phyloP scores from a whole-genome alignment of 2,888 invertebrate genomes.

The Crossocerus cetratus region DNA sequence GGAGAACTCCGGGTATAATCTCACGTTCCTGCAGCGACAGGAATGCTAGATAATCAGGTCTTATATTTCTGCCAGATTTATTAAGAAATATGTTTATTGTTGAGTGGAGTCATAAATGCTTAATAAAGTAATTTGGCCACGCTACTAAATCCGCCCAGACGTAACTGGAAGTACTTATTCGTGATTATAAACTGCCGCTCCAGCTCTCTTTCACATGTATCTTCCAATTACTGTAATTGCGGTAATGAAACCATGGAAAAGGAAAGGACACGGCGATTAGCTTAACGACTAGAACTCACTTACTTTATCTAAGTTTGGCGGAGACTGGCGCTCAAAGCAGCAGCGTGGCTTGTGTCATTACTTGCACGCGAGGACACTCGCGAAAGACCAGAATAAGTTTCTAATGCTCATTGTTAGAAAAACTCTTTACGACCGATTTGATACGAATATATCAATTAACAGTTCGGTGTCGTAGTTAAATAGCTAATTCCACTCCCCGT shows the following conservation, averaged over 20 bases:
- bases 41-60: too few relatives aligned
- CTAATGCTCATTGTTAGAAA: conserved; percentile 16
- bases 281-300: conserved; percentile 9
- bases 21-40: too few relatives aligned
- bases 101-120: too few relatives aligned
- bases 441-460: conserved; percentile 7
- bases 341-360: conserved; percentile 19
- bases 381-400: conserved; percentile 7
- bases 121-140: too few relatives aligned
- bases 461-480: conserved; percentile 13
- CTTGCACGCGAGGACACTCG: conserved; percentile 18
- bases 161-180: too few relatives aligned
- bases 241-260: conserved; percentile 5
- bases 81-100: too few relatives aligned
- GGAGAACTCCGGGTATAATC: too few relatives aligned
- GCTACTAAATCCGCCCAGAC: too few relatives aligned
- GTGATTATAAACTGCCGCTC: too few relatives aligned
- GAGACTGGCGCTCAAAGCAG: neutral
- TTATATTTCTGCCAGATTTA: too few relatives aligned
- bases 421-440: conserved; percentile 5
- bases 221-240: neutral
- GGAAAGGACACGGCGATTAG: conserved; percentile 2
- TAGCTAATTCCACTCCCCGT: conserved; percentile 10
- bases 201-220: conserved; percentile 3
- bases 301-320: conserved; percentile 17